Evolutionary conservation across 2,113 vertebrate genomes (phyloP).

Genomic region (Callorhinus ursinus): DNA sequence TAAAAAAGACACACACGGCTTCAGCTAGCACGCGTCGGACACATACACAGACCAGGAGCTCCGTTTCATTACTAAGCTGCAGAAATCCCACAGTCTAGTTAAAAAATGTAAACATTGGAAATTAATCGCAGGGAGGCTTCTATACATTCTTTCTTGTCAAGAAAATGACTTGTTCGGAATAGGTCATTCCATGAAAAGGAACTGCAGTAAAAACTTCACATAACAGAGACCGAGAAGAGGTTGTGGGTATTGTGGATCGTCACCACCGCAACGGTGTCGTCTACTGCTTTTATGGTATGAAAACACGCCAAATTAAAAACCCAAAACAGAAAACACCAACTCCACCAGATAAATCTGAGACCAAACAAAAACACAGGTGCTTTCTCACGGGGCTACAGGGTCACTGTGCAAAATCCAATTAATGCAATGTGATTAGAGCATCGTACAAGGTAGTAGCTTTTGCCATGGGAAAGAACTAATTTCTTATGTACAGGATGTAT

Average conservation of each 20-base stretch:
- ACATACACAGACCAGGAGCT: constrained; percentile 81
- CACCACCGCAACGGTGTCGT: constrained; percentile 12
- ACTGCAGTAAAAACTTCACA: constrained; percentile 61
- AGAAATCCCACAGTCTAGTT: constrained; percentile 88
- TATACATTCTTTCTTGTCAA: constrained; percentile 92
- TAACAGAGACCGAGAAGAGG: constrained; percentile 64
- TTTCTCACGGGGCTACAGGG: constrained; percentile 78
- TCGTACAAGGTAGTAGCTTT: constrained; percentile 61
- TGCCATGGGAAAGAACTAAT: constrained; percentile 71
- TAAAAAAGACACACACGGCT: constrained; percentile 80
- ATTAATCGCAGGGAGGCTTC: constrained; percentile 87
- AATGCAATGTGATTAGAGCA: constrained; percentile 66
- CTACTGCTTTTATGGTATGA: constrained; percentile 50
- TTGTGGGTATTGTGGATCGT: background rate
- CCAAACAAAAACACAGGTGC: constrained; percentile 76
- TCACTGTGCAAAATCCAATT: constrained; percentile 84
- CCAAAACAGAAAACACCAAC: constrained; percentile 62
- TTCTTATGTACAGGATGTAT: constrained; percentile 75
- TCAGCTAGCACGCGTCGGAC: constrained; percentile 80
- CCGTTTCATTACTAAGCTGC: constrained; percentile 81
- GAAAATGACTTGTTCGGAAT: constrained; percentile 81
- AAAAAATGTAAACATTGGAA: constrained; percentile 92
- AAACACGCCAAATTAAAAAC: constrained; percentile 67
- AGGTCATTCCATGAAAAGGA: constrained; percentile 75
- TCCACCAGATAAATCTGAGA: constrained; percentile 79